Percentiles rank a stretch among this genome's conserved stretches.
phyloP scores from a whole-genome alignment of 2,888 invertebrate species.

The Amphipoea oculea region DNA sequence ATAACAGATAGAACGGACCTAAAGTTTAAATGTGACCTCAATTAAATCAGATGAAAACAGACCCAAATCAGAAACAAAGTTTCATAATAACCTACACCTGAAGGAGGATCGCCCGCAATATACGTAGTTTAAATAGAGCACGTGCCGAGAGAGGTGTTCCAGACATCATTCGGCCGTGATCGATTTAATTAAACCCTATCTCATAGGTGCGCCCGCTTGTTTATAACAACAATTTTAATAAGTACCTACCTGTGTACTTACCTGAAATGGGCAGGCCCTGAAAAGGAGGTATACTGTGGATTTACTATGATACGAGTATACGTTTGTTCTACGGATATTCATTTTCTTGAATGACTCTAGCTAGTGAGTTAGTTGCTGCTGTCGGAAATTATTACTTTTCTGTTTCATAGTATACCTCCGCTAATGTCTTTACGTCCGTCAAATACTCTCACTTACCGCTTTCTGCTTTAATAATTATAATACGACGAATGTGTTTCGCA shows the following conservation, averaged over 20 bases:
- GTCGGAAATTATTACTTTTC: not conserved
- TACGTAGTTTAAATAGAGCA: constrained; percentile 39
- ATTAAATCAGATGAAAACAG: not conserved
- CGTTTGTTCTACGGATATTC: not conserved
- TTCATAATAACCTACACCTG: constrained; percentile 21
- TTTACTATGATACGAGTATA: too few species aligned
- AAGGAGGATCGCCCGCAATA: constrained; percentile 19
- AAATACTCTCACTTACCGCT: constrained; percentile 82
- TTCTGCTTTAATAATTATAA: constrained; percentile 81
- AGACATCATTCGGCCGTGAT: constrained; percentile 35
- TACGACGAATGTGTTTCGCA: constrained; percentile 72
- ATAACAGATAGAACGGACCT: not conserved
- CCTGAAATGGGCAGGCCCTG: not conserved
- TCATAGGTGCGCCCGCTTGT: constrained; percentile 1
- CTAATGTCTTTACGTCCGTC: constrained; percentile 35
- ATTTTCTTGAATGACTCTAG: not conserved
- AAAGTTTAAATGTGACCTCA: not conserved
- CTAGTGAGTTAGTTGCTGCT: not conserved
- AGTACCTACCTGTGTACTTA: not conserved
- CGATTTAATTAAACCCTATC: constrained; percentile 34
- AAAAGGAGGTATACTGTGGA: not conserved
- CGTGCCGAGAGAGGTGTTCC: constrained; percentile 49
- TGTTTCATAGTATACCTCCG: constrained; percentile 11
- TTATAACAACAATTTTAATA: constrained; percentile 17
- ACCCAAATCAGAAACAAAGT: not conserved